Percentiles rank a stretch among this genome's conserved stretches.
Evolutionary conservation across 2,113 vertebrate genomes (phyloP).

Genomic region (Zosterops borbonicus): DNA sequence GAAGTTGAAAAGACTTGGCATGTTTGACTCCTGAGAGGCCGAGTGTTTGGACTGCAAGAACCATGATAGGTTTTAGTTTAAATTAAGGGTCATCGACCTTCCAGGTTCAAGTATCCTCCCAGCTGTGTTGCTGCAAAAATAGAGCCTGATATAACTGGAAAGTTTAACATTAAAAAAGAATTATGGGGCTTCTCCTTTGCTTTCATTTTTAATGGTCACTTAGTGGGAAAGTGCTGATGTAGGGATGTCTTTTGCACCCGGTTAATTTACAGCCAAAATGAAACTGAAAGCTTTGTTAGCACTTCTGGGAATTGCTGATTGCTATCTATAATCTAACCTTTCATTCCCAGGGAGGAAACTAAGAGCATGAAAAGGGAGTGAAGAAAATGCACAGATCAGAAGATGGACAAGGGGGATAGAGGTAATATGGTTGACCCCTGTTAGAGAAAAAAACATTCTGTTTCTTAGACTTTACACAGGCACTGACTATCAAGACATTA

Average conservation of each 20-base stretch:
- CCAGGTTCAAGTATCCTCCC: neutral
- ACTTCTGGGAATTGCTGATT: neutral
- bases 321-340: neutral
- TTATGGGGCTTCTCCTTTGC: neutral
- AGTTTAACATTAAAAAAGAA: neutral
- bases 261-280: neutral
- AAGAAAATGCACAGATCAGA: neutral
- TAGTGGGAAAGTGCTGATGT: neutral
- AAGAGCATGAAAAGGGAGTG: neutral
- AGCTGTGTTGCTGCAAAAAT: neutral
- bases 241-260: neutral
- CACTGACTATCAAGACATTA: neutral
- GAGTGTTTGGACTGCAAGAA: neutral
- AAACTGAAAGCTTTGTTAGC: neutral
- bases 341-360: neutral
- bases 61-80: neutral
- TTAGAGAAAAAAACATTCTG: neutral
- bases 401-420: neutral
- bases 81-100: neutral
- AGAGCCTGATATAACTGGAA: neutral
- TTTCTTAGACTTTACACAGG: neutral
- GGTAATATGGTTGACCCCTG: neutral
- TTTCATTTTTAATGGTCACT: neutral
- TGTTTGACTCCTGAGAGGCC: neutral
- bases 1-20: neutral